A percentile compares a stretch with the other conserved stretches of the same genome.
phyloP scores from a whole-genome alignment of 2,113 vertebrate genomes.

The Prunella fulvescens region DNA sequence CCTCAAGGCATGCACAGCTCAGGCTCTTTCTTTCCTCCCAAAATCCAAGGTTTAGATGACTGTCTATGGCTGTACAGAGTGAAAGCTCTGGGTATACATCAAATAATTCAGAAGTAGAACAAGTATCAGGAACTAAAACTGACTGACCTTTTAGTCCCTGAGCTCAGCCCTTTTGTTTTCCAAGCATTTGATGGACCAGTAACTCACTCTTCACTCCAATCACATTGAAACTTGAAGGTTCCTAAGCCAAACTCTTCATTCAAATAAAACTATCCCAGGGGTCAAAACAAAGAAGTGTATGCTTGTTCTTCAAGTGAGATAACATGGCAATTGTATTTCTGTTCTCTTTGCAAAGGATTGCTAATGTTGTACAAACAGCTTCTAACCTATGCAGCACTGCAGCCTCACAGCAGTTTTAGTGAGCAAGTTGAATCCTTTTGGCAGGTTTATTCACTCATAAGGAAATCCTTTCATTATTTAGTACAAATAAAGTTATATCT shows the following conservation, averaged over 20 bases:
- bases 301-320: not conserved
- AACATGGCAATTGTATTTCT: not conserved
- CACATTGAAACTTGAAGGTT: not conserved
- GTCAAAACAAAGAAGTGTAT: not conserved
- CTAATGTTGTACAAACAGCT: not conserved
- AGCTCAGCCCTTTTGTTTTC: not conserved
- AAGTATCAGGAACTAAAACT: not conserved
- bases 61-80: not conserved
- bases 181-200: not conserved
- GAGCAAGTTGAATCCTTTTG: conserved; percentile 3
- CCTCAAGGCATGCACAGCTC: not conserved
- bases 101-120: not conserved
- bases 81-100: not conserved
- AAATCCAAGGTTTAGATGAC: not conserved
- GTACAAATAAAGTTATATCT: conserved; percentile 12
- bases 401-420: not conserved
- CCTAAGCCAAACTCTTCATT: not conserved
- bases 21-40: not conserved
- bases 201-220: not conserved
- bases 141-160: not conserved
- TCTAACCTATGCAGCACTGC: not conserved
- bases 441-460: conserved; percentile 45
- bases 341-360: not conserved
- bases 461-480: conserved; percentile 52
- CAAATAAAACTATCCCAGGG: not conserved